Conservation (phyloP, 2,888 invertebrate species). For the Ceramica pisi region DNA sequence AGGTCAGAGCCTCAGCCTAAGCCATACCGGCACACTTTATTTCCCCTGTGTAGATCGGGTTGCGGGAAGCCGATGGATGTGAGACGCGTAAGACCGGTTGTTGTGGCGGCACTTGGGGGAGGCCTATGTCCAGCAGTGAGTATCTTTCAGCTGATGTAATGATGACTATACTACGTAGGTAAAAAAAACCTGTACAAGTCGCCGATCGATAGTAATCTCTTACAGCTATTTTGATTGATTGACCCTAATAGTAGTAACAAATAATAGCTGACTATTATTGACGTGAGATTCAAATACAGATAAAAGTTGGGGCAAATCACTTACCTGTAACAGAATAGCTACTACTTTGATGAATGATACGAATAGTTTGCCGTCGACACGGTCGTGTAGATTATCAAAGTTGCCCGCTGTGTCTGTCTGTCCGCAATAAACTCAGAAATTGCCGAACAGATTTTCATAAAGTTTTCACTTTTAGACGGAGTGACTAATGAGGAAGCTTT, state of each 20-base stretch:
- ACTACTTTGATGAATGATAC: constrained; percentile 1
- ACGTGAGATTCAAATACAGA: not conserved
- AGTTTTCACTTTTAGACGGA: too few species aligned
- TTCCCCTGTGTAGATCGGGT: not conserved
- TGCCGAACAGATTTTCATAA: too few species aligned
- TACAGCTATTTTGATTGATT: constrained; percentile 2
- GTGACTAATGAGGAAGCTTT: too few species aligned
- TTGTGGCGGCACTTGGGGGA: too few species aligned
- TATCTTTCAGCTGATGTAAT: too few species aligned
- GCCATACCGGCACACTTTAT: not conserved
- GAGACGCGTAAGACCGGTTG: too few species aligned
- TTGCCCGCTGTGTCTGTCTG: too few species aligned
- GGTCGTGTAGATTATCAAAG: not conserved
- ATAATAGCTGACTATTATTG: not conserved
- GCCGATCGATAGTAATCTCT: not conserved
- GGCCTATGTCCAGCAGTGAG: too few species aligned
- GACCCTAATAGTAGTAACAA: constrained; percentile 4
- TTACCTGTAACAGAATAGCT: not conserved
- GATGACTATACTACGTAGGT: too few species aligned
- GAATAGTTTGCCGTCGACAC: constrained; percentile 3
- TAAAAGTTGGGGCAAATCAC: not conserved
- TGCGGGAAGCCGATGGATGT: too few species aligned
- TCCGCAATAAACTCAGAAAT: too few species aligned
- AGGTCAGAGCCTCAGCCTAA: not conserved
- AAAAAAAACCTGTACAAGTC: not conserved